A percentile compares a stretch with the other conserved stretches of the same genome.
phyloP scores from a whole-genome alignment of 2,797 vertebrate species.

The Mycteria americana region DNA sequence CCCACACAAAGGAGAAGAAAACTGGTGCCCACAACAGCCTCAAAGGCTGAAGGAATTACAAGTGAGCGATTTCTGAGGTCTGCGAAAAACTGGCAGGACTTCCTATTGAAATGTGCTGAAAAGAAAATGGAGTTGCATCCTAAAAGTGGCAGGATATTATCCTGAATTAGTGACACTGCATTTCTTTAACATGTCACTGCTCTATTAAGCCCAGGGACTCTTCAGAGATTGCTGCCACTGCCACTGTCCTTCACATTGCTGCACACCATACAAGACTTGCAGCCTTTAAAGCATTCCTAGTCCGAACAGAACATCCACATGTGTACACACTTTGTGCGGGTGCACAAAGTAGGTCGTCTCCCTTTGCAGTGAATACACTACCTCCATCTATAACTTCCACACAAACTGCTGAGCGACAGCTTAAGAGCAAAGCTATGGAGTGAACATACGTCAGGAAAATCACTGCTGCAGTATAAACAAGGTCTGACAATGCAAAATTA shows the following conservation, averaged over 20 bases:
- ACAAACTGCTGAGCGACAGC: background rate
- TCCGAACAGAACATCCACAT: accelerated
- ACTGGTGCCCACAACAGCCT: background rate
- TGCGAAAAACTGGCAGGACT: background rate
- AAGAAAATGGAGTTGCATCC: background rate
- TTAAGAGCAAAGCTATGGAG: background rate
- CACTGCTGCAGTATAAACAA: background rate
- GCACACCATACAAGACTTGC: background rate
- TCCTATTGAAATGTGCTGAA: background rate
- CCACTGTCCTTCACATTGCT: background rate
- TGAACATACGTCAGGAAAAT: background rate
- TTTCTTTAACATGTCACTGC: background rate
- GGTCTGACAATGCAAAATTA: slow-evolving; percentile 10
- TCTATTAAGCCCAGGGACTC: background rate
- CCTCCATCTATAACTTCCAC: background rate
- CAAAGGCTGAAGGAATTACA: background rate
- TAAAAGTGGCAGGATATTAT: background rate
- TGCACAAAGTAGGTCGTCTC: background rate
- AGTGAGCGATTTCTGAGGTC: background rate
- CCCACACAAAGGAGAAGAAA: background rate
- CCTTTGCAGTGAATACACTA: background rate
- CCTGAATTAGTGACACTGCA: background rate
- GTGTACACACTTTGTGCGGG: background rate
- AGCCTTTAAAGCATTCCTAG: background rate
- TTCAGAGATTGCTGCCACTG: background rate